These are phyloP conservation scores for Aurelia aurita complex sp. Pacific DNA, from an alignment of 30 jellyfish, hydroid and myxozoan species.

Conservation along the genomic window DNA sequence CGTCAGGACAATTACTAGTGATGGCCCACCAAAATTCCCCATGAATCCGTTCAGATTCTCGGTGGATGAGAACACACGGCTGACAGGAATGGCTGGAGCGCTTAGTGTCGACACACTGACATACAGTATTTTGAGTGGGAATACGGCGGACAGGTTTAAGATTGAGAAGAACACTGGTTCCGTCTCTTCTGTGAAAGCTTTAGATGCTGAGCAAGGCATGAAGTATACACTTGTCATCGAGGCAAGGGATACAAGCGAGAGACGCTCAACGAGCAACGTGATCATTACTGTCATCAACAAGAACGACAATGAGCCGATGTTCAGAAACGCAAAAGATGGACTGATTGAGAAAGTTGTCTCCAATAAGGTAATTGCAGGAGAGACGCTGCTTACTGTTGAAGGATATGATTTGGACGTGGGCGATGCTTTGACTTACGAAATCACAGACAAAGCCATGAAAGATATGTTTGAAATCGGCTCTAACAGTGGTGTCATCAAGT, in stretches of 20 bases:
- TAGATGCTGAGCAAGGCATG: constrained; percentile 90
- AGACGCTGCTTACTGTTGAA: constrained; percentile 51
- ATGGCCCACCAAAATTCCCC: constrained; percentile 93
- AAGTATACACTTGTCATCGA: constrained; percentile 62
- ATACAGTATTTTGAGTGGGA: constrained; percentile 74
- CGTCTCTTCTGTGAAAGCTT: constrained; percentile 51
- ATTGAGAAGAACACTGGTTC: constrained; percentile 67
- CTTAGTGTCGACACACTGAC: constrained; percentile 88
- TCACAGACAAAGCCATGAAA: constrained; percentile 58
- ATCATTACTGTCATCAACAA: constrained; percentile 63
- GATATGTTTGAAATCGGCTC: constrained; percentile 72
- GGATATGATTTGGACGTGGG: constrained; percentile 90
- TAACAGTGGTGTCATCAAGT: constrained; percentile 62
- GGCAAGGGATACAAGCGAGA: constrained; percentile 90
- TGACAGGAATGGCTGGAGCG: constrained; percentile 81
- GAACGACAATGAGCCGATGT: constrained; percentile 85
- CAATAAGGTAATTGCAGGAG: constrained; percentile 64
- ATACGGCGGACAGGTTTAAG: constrained; percentile 57
- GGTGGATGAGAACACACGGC: constrained; percentile 60
- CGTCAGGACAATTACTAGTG: constrained; percentile 64
- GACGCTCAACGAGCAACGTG: constrained; percentile 80
- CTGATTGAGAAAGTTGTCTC: constrained; percentile 83
- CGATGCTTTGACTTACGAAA: constrained; percentile 75
- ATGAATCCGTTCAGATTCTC: constrained; percentile 63
- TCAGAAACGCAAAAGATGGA: constrained; percentile 73